Evolutionary conservation across 2,113 vertebrate species (phyloP), one percentile per base, ranked within the genome.

Genomic region (Oncorhynchus masou): DNA sequence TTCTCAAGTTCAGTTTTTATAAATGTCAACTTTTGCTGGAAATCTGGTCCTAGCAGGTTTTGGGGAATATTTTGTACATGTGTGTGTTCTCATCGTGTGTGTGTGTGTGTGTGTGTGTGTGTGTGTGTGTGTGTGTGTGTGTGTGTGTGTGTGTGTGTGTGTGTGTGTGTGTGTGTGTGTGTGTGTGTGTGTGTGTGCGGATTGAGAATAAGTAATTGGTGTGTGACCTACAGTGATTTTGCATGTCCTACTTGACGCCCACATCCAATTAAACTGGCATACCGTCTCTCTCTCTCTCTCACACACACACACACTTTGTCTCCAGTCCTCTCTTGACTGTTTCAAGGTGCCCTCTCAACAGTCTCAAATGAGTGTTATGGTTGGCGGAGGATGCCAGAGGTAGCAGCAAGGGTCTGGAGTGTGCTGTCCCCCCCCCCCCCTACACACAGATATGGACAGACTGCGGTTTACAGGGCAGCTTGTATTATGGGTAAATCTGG

Each of bases 181-280:
- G 12, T 78, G 74, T 81, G 65, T 68, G 49, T 85, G 80, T 80
- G 68, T 75, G 85, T 83, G 82, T 84, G 81, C 87, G 77, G 81
- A 87, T 81, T 20, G 70, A 34, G 6, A 83, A 77, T 85, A 78
- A 81, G 84, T 91, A 90, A 91, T 90, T 91, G 88, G 87, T 87
- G 86, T 88, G 82, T 79, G 84, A 90, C 88, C 88, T 87, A 85
- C 87, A 70, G 84, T 87, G 84, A 74, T 88, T 87, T 90, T 84
- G 80, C 84, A 81, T 84, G 80, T 90, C 87, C 86, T 83, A 78
- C 68, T 79, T 90, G 88, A 90, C 88, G 84, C 89, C 89, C 88
- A 85, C 85, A 83, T 87, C 89, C 88, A 91, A 91, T 91, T 89
- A 90, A 89, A 74, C 71, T 68, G 62, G 48, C 45, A 82, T 79